phyloP scores from a whole-genome alignment of 2,797 vertebrate genomes.

The Ctenopoma kingsleyae region DNA sequence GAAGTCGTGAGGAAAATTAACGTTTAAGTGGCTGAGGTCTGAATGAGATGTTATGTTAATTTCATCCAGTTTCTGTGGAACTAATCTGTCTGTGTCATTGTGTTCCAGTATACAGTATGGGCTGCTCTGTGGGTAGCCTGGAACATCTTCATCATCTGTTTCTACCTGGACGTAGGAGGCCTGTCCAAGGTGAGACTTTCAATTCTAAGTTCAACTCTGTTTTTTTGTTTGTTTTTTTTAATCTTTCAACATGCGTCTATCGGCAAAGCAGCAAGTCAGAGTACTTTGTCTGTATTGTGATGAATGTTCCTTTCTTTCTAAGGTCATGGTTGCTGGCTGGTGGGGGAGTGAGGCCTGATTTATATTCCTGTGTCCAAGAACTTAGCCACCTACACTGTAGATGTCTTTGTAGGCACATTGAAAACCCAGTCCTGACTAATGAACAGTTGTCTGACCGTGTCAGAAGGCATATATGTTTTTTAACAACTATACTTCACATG shows the following conservation, averaged over 20 bases:
- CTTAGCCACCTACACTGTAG: not conserved
- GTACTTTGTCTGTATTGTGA: constrained; percentile 22
- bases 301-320: constrained; percentile 27
- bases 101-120: constrained; percentile 90
- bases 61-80: constrained; percentile 22
- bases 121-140: constrained; percentile 93
- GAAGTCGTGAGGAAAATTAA: too few relatives aligned
- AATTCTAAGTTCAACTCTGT: not conserved
- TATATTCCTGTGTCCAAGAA: constrained; percentile 11
- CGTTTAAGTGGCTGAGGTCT: too few relatives aligned
- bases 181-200: constrained; percentile 89
- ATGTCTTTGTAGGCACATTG: not conserved
- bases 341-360: constrained; percentile 19
- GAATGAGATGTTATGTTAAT: constrained; percentile 4
- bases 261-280: too few relatives aligned
- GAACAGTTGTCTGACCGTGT: too few relatives aligned
- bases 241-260: not conserved
- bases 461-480: not conserved
- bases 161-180: constrained; percentile 93
- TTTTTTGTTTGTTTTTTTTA: not conserved
- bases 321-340: constrained; percentile 18
- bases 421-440: not conserved
- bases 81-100: constrained; percentile 55
- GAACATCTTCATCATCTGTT: constrained; percentile 95
- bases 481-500: too few relatives aligned